These are phyloP conservation scores for Dendropsophus ebraccatus DNA, from an alignment of 2,113 vertebrate genomes.

Conservation along the genomic window DNA sequence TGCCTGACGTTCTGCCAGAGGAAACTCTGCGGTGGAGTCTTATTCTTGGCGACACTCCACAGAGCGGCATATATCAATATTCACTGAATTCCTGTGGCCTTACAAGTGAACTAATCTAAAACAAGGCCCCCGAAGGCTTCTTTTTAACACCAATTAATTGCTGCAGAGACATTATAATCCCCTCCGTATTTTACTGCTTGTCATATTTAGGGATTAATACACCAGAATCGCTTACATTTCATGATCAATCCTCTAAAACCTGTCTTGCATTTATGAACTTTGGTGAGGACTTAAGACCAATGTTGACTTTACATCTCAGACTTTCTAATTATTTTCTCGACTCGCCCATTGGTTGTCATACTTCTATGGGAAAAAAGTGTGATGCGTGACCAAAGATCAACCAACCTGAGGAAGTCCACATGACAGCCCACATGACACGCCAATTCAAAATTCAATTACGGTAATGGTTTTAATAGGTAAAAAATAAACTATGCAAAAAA, in stretches of 20 bases:
- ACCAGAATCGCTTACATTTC: background rate
- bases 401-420: background rate
- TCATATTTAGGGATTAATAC: constrained; percentile 14
- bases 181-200: background rate
- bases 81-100: background rate
- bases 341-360: background rate
- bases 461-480: background rate
- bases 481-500: background rate
- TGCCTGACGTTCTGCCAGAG: background rate
- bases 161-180: constrained; percentile 11
- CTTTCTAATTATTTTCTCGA: background rate
- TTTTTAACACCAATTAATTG: constrained; percentile 29
- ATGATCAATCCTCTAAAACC: constrained; percentile 5
- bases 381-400: background rate
- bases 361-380: background rate
- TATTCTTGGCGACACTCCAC: background rate
- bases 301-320: background rate
- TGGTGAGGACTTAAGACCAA: background rate
- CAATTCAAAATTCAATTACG: background rate
- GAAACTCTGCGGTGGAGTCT: background rate
- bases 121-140: background rate
- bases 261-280: background rate
- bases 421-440: background rate
- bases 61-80: background rate
- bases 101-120: background rate